Percentiles rank a stretch among this genome's conserved stretches.
Evolutionary conservation across 1,140 invertebrate genomes (phyloP).

Genomic region (Chironomus tepperi): DNA sequence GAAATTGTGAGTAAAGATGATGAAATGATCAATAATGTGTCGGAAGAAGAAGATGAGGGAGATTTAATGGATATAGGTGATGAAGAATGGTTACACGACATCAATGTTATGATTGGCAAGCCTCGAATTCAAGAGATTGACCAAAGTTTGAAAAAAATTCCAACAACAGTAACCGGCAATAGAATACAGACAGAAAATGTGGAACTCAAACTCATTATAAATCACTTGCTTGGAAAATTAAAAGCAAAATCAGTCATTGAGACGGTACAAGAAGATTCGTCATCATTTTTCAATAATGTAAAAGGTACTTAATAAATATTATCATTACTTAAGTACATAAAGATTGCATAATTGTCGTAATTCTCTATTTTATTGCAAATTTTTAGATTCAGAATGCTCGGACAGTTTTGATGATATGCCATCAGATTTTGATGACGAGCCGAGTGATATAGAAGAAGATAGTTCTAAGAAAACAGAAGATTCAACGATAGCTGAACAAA

Average conservation of each 20-base stretch:
- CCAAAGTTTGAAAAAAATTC: not conserved
- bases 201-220: constrained; percentile 12
- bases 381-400: not conserved
- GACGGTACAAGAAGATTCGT: not conserved
- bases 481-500: too few relatives aligned
- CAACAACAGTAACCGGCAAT: not conserved
- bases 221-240: not conserved
- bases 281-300: too few relatives aligned
- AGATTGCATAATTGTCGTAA: too few relatives aligned
- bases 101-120: not conserved
- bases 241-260: not conserved
- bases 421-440: not conserved
- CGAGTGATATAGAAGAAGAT: too few relatives aligned
- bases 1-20: not conserved
- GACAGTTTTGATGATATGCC: not conserved
- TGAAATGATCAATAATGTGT: not conserved
- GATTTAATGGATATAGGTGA: not conserved
- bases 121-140: not conserved
- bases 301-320: too few relatives aligned
- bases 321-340: too few relatives aligned
- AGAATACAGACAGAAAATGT: not conserved
- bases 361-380: not conserved
- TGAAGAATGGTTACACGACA: not conserved
- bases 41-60: not conserved
- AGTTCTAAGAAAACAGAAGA: too few relatives aligned